Evolutionary conservation across 2,888 invertebrate genomes (phyloP).

Genomic region (Drosophila paracracens): DNA sequence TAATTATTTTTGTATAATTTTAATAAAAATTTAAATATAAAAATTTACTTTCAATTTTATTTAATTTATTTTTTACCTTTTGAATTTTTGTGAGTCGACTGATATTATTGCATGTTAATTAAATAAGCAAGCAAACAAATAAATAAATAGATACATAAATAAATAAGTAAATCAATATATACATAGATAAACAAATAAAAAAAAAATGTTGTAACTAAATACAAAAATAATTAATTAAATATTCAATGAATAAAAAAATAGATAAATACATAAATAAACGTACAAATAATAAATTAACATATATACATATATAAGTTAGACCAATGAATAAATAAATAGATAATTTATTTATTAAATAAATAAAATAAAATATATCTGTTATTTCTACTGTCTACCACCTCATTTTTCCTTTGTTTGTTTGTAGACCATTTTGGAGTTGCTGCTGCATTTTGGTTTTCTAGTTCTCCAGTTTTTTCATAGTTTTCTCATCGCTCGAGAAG

Average conservation of each 20-base stretch:
- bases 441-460: background rate
- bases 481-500: background rate
- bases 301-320: background rate
- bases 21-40: background rate
- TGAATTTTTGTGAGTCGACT: background rate
- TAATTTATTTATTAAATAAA: background rate
- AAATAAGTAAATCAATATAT: background rate
- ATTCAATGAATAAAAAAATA: background rate
- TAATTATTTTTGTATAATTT: background rate
- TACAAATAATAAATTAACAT: background rate
- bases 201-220: background rate
- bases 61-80: background rate
- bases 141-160: background rate
- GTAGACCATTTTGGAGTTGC: background rate
- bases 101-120: background rate
- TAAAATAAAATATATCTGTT: background rate
- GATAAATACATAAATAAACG: background rate
- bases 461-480: background rate
- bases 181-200: background rate
- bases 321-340: background rate
- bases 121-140: background rate
- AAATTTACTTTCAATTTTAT: background rate
- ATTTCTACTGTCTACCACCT: background rate
- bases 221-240: background rate
- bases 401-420: background rate